phyloP scores from a whole-genome alignment of 2,797 vertebrate genomes.

The Typhlichthys eigenmanni region DNA sequence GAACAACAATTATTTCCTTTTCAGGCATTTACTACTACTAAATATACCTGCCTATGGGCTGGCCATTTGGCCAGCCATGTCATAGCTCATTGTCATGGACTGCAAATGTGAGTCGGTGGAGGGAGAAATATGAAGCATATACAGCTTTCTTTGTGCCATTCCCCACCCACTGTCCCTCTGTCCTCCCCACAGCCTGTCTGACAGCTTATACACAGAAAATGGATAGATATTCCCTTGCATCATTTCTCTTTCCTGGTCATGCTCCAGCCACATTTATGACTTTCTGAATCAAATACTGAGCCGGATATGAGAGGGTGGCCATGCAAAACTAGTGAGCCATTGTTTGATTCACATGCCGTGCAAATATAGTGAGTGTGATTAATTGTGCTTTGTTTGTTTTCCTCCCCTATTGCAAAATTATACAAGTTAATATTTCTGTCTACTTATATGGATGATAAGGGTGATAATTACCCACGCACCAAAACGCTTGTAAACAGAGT shows the following conservation, averaged over 20 bases:
- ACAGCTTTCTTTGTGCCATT: slow-evolving; percentile 27
- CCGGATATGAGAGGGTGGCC: slow-evolving; percentile 12
- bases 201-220: slow-evolving; percentile 17
- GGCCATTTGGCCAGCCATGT: not conserved
- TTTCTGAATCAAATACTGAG: slow-evolving; percentile 47
- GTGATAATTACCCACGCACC: slow-evolving; percentile 29
- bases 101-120: slow-evolving; percentile 10
- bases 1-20: slow-evolving; percentile 8
- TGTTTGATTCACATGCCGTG: slow-evolving; percentile 31
- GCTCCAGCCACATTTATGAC: slow-evolving; percentile 21
- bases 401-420: slow-evolving; percentile 33
- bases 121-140: slow-evolving; percentile 19
- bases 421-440: slow-evolving; percentile 39
- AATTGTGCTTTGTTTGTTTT: slow-evolving; percentile 30
- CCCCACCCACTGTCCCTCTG: slow-evolving; percentile 28
- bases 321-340: slow-evolving; percentile 17
- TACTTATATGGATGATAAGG: slow-evolving; percentile 41
- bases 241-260: slow-evolving; percentile 9
- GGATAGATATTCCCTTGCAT: slow-evolving; percentile 2
- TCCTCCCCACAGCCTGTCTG: slow-evolving; percentile 27
- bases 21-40: slow-evolving; percentile 3
- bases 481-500: slow-evolving; percentile 32
- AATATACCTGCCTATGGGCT: slow-evolving; percentile 25
- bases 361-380: slow-evolving; percentile 55
- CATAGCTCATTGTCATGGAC: slow-evolving; percentile 28